Conservation (phyloP, 2,888 invertebrate species). For the Parnassius glacialis region DNA sequence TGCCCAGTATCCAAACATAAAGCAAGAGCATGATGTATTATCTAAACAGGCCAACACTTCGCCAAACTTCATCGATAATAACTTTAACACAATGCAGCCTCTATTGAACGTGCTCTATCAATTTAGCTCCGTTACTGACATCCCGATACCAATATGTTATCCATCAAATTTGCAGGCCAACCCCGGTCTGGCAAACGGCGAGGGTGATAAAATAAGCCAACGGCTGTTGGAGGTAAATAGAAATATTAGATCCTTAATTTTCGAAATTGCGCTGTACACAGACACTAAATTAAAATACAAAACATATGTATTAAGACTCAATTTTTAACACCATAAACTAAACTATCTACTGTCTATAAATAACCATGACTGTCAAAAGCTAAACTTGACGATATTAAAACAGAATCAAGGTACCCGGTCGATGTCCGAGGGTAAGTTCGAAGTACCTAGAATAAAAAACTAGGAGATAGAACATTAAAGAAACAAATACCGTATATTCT, state of each 20-base stretch:
- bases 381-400: too few relatives aligned
- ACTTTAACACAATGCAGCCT: slow-evolving; percentile 30
- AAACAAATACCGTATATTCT: too few relatives aligned
- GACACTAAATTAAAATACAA: too few relatives aligned
- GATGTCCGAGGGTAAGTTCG: too few relatives aligned
- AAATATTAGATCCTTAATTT: slow-evolving; percentile 25
- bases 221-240: slow-evolving; percentile 21
- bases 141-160: slow-evolving; percentile 50
- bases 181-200: slow-evolving; percentile 33
- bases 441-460: too few relatives aligned
- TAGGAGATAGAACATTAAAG: too few relatives aligned
- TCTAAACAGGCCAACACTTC: slow-evolving; percentile 15
- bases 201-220: slow-evolving; percentile 39
- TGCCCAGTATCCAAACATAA: slow-evolving; percentile 7
- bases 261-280: slow-evolving; percentile 4
- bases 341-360: too few relatives aligned
- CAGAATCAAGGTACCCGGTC: too few relatives aligned
- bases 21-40: slow-evolving; percentile 9
- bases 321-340: too few relatives aligned
- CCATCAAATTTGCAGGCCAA: slow-evolving; percentile 59
- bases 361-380: too few relatives aligned
- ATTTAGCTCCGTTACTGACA: slow-evolving; percentile 66
- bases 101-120: slow-evolving; percentile 63
- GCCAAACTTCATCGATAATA: slow-evolving; percentile 25
- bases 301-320: too few relatives aligned